Percentiles rank a stretch among this genome's conserved stretches.
phyloP scores from a whole-genome alignment of 2,113 vertebrate genomes.

The Cyprinodon brontotheroides region DNA sequence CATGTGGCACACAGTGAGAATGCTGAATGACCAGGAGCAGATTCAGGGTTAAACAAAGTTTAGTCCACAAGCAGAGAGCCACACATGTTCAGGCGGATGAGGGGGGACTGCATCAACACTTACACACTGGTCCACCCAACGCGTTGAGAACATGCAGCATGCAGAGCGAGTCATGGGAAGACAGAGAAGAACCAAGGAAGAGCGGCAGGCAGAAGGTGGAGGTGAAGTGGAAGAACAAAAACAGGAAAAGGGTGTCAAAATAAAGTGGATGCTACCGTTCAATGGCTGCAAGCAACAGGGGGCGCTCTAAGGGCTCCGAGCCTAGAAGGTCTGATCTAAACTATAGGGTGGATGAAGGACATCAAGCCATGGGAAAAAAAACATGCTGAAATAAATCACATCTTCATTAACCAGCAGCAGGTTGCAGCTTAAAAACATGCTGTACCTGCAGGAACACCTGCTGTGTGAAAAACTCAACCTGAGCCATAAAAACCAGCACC shows the following conservation, averaged over 20 bases:
- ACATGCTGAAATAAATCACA: not conserved
- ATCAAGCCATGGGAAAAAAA: not conserved
- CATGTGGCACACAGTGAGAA: too few relatives aligned
- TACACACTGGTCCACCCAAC: slow-evolving; percentile 89
- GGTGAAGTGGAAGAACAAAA: slow-evolving; percentile 41
- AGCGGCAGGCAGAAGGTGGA: slow-evolving; percentile 46
- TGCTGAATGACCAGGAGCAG: not conserved
- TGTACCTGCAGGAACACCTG: not conserved
- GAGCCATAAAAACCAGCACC: too few relatives aligned
- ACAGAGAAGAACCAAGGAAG: slow-evolving; percentile 27
- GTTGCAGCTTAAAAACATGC: not conserved
- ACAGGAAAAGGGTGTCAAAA: slow-evolving; percentile 39
- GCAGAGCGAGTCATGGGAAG: slow-evolving; percentile 41
- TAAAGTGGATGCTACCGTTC: slow-evolving; percentile 27
- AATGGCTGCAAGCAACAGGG: slow-evolving; percentile 17
- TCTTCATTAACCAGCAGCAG: not conserved
- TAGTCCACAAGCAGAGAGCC: not conserved
- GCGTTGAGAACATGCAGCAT: slow-evolving; percentile 82
- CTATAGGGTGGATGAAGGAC: not conserved
- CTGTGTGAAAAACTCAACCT: not conserved
- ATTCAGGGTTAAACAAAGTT: not conserved
- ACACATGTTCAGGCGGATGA: slow-evolving; percentile 1
- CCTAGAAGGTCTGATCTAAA: not conserved
- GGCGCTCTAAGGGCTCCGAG: not conserved
- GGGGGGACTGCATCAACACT: slow-evolving; percentile 65